Conservation (phyloP, 1,140 invertebrate species). For the Teleopsis dalmanni region DNA sequence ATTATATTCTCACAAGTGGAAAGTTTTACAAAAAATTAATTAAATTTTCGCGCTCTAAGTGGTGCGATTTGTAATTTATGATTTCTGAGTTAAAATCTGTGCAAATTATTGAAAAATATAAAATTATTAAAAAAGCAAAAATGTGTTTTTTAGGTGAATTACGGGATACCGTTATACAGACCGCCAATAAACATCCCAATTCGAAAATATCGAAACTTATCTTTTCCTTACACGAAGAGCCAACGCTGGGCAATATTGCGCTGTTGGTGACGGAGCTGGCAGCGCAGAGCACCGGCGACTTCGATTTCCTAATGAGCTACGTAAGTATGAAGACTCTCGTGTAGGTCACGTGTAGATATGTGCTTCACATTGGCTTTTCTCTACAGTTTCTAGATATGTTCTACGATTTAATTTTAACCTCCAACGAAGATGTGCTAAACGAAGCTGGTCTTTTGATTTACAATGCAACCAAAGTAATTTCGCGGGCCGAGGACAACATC, state of each 20-base stretch:
- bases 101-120: neutral
- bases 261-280: slow-evolving; percentile 29
- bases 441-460: slow-evolving; percentile 15
- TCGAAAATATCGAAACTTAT: slow-evolving; percentile 32
- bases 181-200: slow-evolving; percentile 25
- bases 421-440: slow-evolving; percentile 9
- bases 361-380: neutral
- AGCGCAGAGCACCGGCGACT: slow-evolving; percentile 28
- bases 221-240: slow-evolving; percentile 19
- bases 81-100: slow-evolving; percentile 2
- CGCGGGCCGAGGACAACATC: neutral
- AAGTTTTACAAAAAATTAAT: too few relatives aligned
- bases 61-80: too few relatives aligned
- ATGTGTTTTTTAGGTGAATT: slow-evolving; percentile 3
- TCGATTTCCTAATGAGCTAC: slow-evolving; percentile 26
- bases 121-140: too few relatives aligned
- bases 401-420: slow-evolving; percentile 2
- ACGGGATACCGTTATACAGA: slow-evolving; percentile 15
- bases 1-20: too few relatives aligned
- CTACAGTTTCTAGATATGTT: slow-evolving; percentile 14
- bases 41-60: too few relatives aligned
- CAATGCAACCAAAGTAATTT: slow-evolving; percentile 12
- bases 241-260: slow-evolving; percentile 17
- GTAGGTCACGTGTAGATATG: neutral
- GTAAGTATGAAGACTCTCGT: slow-evolving; percentile 17